Conservation (phyloP, 2,888 invertebrate species). For the Cybosia mesomella region DNA sequence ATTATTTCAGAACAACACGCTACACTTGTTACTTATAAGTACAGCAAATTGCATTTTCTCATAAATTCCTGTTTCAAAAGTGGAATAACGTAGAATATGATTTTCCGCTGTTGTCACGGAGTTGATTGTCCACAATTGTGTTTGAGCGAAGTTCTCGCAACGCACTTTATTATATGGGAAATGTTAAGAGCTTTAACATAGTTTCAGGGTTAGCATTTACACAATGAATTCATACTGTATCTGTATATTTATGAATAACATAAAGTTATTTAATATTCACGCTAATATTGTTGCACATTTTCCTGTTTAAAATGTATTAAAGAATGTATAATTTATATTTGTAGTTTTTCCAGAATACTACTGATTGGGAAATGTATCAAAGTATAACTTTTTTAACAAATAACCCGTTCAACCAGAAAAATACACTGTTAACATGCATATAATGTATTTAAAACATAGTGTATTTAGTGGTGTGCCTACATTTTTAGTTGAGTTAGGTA, state of each 20-base stretch:
- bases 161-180: slow-evolving; percentile 35
- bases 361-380: too few species aligned
- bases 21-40: background rate
- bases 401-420: too few species aligned
- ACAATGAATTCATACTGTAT: slow-evolving; percentile 20
- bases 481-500: too few species aligned
- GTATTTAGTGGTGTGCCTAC: too few species aligned
- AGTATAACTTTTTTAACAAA: too few species aligned
- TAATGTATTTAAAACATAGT: too few species aligned
- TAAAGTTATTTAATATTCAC: background rate
- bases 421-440: too few species aligned
- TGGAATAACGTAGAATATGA: slow-evolving; percentile 20
- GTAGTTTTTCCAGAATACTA: too few species aligned
- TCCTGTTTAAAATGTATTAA: too few species aligned
- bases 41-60: slow-evolving; percentile 13
- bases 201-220: slow-evolving; percentile 26
- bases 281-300: too few species aligned
- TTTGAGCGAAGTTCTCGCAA: slow-evolving; percentile 22
- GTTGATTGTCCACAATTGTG: slow-evolving; percentile 28
- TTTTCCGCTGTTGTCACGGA: slow-evolving; percentile 19
- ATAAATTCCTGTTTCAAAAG: slow-evolving; percentile 11
- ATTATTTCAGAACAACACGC: background rate
- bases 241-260: slow-evolving; percentile 10
- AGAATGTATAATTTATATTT: too few species aligned
- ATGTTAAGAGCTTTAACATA: slow-evolving; percentile 30